A percentile compares a stretch with the other conserved stretches of the same genome.
These are phyloP conservation scores for Hermaeophaga mercurialis DNA, from an alignment of 2,888 invertebrate species.

Conservation along the genomic window DNA sequence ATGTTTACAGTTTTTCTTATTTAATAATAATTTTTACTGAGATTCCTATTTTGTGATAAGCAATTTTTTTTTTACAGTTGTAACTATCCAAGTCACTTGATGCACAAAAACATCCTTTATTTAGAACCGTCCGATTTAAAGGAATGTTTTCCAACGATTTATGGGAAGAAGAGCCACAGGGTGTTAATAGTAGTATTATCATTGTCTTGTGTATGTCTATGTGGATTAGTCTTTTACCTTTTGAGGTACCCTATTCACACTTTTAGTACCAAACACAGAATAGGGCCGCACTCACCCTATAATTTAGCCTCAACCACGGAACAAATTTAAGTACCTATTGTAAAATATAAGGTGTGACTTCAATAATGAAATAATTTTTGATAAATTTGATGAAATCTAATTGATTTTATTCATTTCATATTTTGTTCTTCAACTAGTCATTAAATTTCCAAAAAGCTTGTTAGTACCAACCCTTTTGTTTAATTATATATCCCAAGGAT, in stretches of 20 bases:
- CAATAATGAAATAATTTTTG: too few relatives aligned
- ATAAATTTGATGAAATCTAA: too few relatives aligned
- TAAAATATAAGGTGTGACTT: too few relatives aligned
- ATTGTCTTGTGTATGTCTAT: slow-evolving; percentile 44
- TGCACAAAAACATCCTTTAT: slow-evolving; percentile 43
- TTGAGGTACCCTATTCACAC: slow-evolving; percentile 46
- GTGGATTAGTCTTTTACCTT: slow-evolving; percentile 49
- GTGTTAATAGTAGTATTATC: slow-evolving; percentile 48
- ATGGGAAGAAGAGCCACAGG: slow-evolving; percentile 48
- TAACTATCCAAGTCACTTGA: slow-evolving; percentile 42
- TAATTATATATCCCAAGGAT: too few relatives aligned
- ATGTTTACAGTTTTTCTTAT: too few relatives aligned
- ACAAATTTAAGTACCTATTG: too few relatives aligned
- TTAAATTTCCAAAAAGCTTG: too few relatives aligned
- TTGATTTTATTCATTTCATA: too few relatives aligned
- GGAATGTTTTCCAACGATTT: slow-evolving; percentile 48
- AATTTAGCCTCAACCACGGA: slow-evolving; percentile 34
- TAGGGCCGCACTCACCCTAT: slow-evolving; percentile 52
- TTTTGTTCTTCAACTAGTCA: too few relatives aligned
- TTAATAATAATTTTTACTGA: too few relatives aligned
- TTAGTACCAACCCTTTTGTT: too few relatives aligned
- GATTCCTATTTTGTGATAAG: too few relatives aligned
- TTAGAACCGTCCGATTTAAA: slow-evolving; percentile 45
- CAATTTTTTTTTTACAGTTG: slow-evolving; percentile 53
- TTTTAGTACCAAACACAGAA: slow-evolving; percentile 28